These are phyloP conservation scores for Drosophila recens DNA, from an alignment of 2,888 invertebrate species.

Conservation along the genomic window DNA sequence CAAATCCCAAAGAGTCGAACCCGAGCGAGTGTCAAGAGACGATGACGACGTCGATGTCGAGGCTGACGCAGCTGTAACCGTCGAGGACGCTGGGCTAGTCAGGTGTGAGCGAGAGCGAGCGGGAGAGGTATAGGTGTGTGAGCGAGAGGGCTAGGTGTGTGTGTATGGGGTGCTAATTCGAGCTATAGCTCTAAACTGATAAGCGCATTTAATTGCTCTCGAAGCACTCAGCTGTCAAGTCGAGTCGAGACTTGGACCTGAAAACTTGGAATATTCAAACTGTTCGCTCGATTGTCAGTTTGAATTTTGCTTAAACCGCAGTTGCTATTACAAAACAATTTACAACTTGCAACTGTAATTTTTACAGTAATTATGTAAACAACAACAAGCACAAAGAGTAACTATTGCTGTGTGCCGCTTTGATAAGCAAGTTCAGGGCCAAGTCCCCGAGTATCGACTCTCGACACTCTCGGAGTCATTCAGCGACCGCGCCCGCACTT, in stretches of 20 bases:
- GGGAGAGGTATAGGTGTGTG: conserved; percentile 1
- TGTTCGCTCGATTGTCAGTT: conserved; percentile 57
- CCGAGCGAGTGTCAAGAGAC: conserved; percentile 22
- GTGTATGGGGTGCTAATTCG: conserved; percentile 64
- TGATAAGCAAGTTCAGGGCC: conserved; percentile 78
- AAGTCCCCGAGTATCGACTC: conserved; percentile 12
- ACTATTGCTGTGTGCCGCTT: conserved; percentile 51
- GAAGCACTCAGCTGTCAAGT: conserved; percentile 16
- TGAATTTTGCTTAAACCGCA: conserved; percentile 62
- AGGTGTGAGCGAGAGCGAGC: conserved; percentile 12
- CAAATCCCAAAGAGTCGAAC: conserved; percentile 19
- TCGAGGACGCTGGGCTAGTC: conserved; percentile 54
- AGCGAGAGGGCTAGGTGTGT: background rate
- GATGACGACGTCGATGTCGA: conserved; percentile 4
- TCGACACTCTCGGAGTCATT: conserved; percentile 9
- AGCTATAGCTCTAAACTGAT: conserved; percentile 68
- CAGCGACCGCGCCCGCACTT: conserved; percentile 17
- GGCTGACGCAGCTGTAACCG: conserved; percentile 24
- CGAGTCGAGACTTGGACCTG: conserved; percentile 3
- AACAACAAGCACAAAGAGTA: conserved; percentile 41
- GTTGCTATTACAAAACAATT: conserved; percentile 54
- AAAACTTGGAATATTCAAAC: background rate
- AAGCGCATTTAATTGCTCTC: conserved; percentile 75
- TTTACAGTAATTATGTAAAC: conserved; percentile 68
- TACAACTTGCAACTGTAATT: conserved; percentile 72